A percentile compares a stretch with the other conserved stretches of the same genome.
phyloP scores from a whole-genome alignment of 2,113 vertebrate species.

The Rhizomys pruinosus region DNA sequence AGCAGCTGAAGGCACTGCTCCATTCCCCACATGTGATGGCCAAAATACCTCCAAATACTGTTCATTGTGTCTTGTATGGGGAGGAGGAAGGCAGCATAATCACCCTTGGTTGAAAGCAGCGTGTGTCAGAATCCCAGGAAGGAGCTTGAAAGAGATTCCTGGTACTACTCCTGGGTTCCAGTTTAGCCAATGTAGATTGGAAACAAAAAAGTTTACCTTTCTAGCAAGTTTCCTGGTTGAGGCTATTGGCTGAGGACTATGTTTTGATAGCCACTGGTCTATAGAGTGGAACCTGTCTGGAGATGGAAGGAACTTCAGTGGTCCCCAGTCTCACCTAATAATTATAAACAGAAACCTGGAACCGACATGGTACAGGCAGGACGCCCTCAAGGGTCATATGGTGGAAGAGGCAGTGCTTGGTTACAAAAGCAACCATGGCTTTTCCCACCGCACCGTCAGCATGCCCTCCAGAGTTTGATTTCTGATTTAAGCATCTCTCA shows the following conservation, averaged over 20 bases:
- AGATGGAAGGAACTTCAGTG: neutral
- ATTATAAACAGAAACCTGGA: neutral
- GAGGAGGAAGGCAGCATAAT: neutral
- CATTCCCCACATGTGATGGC: neutral
- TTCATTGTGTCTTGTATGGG: neutral
- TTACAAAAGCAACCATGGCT: neutral
- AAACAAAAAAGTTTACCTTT: neutral
- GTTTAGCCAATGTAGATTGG: neutral
- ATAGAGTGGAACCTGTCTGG: neutral
- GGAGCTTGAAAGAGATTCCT: neutral
- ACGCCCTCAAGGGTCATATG: neutral
- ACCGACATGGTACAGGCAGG: neutral
- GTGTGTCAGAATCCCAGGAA: neutral
- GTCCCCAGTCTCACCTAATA: neutral
- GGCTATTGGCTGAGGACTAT: neutral
- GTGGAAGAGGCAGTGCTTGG: neutral
- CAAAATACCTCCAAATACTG: neutral
- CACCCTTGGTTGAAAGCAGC: neutral
- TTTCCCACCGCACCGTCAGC: neutral
- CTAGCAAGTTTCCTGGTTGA: neutral
- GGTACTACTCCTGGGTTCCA: neutral
- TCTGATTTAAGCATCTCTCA: neutral
- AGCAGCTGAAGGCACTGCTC: neutral
- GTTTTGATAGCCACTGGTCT: neutral
- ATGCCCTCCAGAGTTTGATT: neutral